Evolutionary conservation across 2,888 invertebrate genomes (phyloP).

Genomic region (Andrena haemorrhoa): DNA sequence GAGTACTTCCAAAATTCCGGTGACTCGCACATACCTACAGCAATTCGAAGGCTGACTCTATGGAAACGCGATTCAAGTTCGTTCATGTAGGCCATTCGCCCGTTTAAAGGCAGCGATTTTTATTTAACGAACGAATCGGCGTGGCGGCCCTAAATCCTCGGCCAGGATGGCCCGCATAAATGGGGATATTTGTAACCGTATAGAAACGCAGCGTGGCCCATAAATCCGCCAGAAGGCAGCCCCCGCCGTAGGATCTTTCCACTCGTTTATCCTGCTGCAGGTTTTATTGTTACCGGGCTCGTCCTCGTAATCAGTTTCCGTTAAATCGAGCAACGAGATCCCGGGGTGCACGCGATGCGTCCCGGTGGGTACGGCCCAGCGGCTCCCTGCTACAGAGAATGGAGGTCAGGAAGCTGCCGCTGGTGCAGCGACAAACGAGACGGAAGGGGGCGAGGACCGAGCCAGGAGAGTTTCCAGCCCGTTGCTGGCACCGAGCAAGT

Average conservation of each 20-base stretch:
- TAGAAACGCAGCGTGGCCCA: constrained; percentile 23
- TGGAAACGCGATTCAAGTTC: not conserved
- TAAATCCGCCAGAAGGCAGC: constrained; percentile 11
- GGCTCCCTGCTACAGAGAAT: constrained; percentile 7
- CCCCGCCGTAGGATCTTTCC: constrained; percentile 23
- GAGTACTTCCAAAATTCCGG: no score
- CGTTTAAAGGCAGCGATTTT: constrained; percentile 8
- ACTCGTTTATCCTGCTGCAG: constrained; percentile 23
- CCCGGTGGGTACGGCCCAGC: constrained; percentile 21
- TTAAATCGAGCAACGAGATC: constrained; percentile 51
- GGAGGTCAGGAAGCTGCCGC: constrained; percentile 16
- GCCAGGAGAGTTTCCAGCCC: constrained; percentile 39
- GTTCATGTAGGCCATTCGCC: no score
- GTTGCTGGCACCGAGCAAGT: constrained; percentile 33
- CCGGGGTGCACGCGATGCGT: constrained; percentile 21
- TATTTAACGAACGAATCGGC: constrained; percentile 23
- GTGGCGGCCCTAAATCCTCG: not conserved
- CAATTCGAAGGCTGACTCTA: no score
- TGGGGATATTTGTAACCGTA: constrained; percentile 42
- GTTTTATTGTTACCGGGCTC: constrained; percentile 44
- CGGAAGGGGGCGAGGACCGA: constrained; percentile 15
- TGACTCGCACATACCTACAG: no score
- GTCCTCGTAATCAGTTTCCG: constrained; percentile 56
- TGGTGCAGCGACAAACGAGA: constrained; percentile 7
- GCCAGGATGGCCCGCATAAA: constrained; percentile 16